These are phyloP conservation scores for Acanthosepion pharaonis DNA, from an alignment of 2,888 invertebrate genomes.

Conservation along the genomic window DNA sequence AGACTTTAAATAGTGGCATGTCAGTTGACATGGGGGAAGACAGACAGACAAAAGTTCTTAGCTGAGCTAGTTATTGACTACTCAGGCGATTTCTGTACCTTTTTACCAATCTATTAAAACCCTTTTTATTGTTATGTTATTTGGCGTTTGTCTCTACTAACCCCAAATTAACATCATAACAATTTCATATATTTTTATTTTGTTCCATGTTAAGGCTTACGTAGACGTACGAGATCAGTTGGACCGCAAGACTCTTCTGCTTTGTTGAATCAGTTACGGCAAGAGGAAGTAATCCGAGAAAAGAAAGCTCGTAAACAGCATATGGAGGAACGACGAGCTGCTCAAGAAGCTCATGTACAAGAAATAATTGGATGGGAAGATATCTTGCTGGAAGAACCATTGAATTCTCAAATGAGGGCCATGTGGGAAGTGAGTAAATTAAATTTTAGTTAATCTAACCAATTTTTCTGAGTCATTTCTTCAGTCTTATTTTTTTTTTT, in stretches of 20 bases:
- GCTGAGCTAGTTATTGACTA: too few species aligned
- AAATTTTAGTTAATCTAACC: neutral
- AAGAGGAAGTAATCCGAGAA: constrained; percentile 72
- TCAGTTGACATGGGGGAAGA: too few species aligned
- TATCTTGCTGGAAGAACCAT: constrained; percentile 72
- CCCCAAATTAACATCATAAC: too few species aligned
- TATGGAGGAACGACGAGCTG: constrained; percentile 73
- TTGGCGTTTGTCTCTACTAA: too few species aligned
- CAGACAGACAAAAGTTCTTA: too few species aligned
- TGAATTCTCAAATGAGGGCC: constrained; percentile 75
- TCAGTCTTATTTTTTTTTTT: too few species aligned
- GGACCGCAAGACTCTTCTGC: constrained; percentile 69
- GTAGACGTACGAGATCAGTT: constrained; percentile 61
- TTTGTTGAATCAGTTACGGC: constrained; percentile 72
- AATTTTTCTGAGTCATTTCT: neutral
- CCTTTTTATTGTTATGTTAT: too few species aligned
- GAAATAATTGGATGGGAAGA: constrained; percentile 77
- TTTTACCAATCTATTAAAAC: too few species aligned
- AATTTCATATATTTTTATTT: neutral
- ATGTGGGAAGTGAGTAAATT: constrained; percentile 79
- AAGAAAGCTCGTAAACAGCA: constrained; percentile 69
- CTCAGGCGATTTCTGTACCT: too few species aligned
- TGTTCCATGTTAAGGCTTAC: constrained; percentile 54
- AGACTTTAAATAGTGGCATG: too few species aligned
- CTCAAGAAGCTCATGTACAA: constrained; percentile 74